Percentiles rank a stretch among this genome's conserved stretches.
Evolutionary conservation across 1,140 invertebrate species (phyloP).

Genomic region (Augochlora pura): DNA sequence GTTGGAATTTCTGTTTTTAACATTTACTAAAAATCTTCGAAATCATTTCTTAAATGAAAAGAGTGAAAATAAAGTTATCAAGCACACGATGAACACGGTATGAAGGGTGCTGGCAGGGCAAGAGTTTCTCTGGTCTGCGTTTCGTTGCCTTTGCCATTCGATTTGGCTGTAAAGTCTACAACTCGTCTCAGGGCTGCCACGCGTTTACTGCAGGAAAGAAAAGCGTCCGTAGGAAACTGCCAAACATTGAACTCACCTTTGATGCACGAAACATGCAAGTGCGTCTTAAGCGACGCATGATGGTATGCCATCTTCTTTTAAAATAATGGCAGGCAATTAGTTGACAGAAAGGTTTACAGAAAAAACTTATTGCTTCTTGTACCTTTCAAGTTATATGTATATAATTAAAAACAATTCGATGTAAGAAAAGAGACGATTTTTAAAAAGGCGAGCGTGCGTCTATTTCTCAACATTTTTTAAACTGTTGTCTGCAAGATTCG

Average conservation of each 20-base stretch:
- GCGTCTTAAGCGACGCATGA: background rate
- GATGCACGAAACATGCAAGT: background rate
- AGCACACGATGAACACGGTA: constrained; percentile 17
- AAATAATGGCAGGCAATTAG: too few relatives aligned
- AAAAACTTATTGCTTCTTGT: too few relatives aligned
- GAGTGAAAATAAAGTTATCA: background rate
- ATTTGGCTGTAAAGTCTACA: constrained; percentile 70
- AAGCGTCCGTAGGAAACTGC: constrained; percentile 18
- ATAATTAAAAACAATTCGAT: too few relatives aligned
- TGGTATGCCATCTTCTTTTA: constrained; percentile 9
- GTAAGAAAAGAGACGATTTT: too few relatives aligned
- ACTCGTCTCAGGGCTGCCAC: constrained; percentile 56
- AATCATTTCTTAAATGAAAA: too few relatives aligned
- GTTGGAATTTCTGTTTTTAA: too few relatives aligned
- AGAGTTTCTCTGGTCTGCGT: constrained; percentile 58
- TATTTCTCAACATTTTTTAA: too few relatives aligned
- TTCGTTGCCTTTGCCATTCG: constrained; percentile 69
- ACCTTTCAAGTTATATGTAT: too few relatives aligned
- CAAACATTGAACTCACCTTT: background rate
- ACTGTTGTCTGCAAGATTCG: too few relatives aligned
- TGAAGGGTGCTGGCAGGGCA: constrained; percentile 53
- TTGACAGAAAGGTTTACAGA: too few relatives aligned
- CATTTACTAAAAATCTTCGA: too few relatives aligned
- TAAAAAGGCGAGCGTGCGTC: too few relatives aligned
- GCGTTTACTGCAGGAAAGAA: constrained; percentile 15